A percentile compares a stretch with the other conserved stretches of the same genome.
Evolutionary conservation across 2,888 invertebrate genomes (phyloP).

Genomic region (Micoletzkya japonica): DNA sequence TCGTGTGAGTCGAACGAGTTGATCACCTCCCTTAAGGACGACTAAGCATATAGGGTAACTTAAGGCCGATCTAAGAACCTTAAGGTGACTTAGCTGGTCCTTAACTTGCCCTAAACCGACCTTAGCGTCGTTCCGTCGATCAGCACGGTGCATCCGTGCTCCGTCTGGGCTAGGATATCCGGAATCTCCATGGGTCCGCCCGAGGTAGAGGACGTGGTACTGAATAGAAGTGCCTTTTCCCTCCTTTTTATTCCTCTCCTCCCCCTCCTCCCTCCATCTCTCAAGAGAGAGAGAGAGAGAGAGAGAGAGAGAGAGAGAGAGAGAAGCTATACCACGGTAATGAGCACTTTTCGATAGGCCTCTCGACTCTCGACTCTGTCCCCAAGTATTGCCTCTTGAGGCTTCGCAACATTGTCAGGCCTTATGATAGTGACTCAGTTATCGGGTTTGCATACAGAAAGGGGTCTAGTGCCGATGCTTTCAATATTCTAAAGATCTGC

Average conservation of each 20-base stretch:
- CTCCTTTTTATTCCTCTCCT: background rate
- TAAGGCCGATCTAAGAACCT: too few species aligned
- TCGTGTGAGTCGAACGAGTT: conserved; percentile 47
- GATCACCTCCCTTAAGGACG: conserved; percentile 45
- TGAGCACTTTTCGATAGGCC: background rate
- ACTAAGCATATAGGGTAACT: too few species aligned
- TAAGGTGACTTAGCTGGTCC: too few species aligned
- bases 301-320: conserved; percentile 4
- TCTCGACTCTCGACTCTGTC: background rate
- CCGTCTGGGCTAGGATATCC: conserved; percentile 60
- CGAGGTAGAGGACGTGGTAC: conserved; percentile 36
- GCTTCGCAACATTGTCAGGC: too few species aligned
- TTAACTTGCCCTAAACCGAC: too few species aligned
- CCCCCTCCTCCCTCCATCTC: conserved; percentile 9
- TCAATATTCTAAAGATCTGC: too few species aligned
- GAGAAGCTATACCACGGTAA: background rate
- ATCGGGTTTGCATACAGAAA: too few species aligned
- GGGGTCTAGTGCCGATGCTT: too few species aligned
- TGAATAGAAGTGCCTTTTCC: conserved; percentile 41
- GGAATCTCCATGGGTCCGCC: conserved; percentile 45
- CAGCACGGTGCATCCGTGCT: conserved; percentile 55
- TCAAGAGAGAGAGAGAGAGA: too few species aligned
- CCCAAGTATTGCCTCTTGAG: too few species aligned
- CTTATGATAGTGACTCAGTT: too few species aligned
- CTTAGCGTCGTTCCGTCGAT: conserved; percentile 55